Percentiles rank a stretch among this genome's conserved stretches.
Conservation (phyloP, 2,797 vertebrate genomes). For the Intellagama lesueurii region DNA sequence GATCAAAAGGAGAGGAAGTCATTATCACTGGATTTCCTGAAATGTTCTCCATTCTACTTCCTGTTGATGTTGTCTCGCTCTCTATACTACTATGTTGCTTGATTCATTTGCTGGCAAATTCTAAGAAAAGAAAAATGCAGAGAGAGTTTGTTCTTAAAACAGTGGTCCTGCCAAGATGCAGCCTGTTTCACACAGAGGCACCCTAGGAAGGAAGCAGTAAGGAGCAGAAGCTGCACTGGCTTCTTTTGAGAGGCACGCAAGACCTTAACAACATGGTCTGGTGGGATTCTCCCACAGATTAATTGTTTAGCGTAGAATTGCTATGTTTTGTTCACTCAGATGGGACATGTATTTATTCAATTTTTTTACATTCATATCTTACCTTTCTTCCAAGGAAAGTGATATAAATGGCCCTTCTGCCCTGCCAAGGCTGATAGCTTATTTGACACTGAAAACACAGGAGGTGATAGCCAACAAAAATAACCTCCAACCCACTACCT, state of each 20-base stretch:
- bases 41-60: constrained; percentile 19
- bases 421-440: neutral
- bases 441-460: neutral
- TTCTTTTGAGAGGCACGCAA: neutral
- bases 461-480: neutral
- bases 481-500: neutral
- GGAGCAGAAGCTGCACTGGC: neutral
- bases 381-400: neutral
- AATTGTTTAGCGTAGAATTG: neutral
- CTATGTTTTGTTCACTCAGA: neutral
- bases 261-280: neutral
- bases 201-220: neutral
- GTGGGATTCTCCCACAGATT: neutral
- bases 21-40: constrained; percentile 41
- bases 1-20: constrained; percentile 34
- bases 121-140: neutral
- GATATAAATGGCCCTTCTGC: neutral
- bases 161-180: neutral
- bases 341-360: neutral
- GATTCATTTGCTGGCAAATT: neutral
- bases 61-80: constrained; percentile 47
- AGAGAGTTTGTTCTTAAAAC: neutral
- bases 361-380: neutral
- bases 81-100: neutral
- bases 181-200: neutral